Base-by-base conservation (phyloP, 2,113 vertebrate species). In the Oreochromis tanganicae region DNA sequence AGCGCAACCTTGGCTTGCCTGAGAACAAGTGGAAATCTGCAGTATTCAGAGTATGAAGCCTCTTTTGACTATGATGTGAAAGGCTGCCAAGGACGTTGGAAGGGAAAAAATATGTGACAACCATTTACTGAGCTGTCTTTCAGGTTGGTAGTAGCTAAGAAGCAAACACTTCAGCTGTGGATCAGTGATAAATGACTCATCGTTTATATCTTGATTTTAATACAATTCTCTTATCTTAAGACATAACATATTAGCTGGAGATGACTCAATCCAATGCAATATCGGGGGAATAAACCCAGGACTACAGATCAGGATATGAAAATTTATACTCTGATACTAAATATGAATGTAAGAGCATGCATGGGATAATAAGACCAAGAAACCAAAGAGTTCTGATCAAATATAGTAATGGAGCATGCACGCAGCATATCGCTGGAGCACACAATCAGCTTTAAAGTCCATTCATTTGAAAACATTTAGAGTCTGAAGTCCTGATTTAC, bases 21-120 rank as follows among this genome's bases (percentile, higher is more conserved):
- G 88, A 80, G 84, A 93, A 94, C 80, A 92, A 92, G 66, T 29
- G 7, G 66, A 88, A 82, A 75, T 90, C 48, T 79, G 88, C 82
- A n/a, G 88, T 52, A 91, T 93, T 93, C 87, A 91, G 81, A 36
- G 85, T 61, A 87, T 80, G 79, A 89, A 68, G 78, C 4, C 13
- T 80, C 88, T 83, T 38, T 86, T 38, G 46, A 89, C 55, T 81
- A 19, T 68, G 82, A n/a, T 66, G 46, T 90, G 83, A 93, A 93
- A 91, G 27, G 86, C 89, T 38, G 90, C 92, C 95, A 96, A 96
- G 95, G 95, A 94, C 90, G 16, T 16, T 5, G 6, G 50, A 90
- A 59, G 41, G n/a, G 36, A 36, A 29, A n/a, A 83, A 83, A 54
- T 17, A 87, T 32, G 57, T 24, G 87, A 66, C 81, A 88, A 92